These are phyloP conservation scores for Caenorhabditis japonica DNA, from an alignment of 2,888 invertebrate genomes.

Conservation along the genomic window DNA sequence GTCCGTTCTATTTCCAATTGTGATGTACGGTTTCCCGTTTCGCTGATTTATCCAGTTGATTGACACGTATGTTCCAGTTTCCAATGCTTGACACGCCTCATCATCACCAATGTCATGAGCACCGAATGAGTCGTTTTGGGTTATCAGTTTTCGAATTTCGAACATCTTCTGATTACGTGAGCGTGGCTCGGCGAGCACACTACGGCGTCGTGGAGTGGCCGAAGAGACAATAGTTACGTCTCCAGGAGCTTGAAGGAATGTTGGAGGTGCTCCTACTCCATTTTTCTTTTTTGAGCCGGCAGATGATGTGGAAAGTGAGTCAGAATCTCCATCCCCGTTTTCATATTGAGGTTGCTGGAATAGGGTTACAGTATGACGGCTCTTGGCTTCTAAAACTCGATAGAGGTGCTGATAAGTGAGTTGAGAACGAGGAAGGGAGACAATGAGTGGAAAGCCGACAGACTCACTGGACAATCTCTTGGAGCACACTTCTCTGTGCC, in stretches of 20 bases:
- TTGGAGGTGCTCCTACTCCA: conserved; percentile 56
- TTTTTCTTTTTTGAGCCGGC: conserved; percentile 36
- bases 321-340: conserved; percentile 19
- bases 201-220: conserved; percentile 36
- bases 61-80: conserved; percentile 71
- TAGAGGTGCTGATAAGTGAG: conserved; percentile 78
- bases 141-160: conserved; percentile 41
- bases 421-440: conserved; percentile 79
- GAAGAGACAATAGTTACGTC: conserved; percentile 11
- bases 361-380: conserved; percentile 78
- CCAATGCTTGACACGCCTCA: conserved; percentile 59
- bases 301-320: conserved; percentile 18
- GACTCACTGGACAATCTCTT: conserved; percentile 64
- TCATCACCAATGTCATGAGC: conserved; percentile 12
- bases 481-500: conserved; percentile 67
- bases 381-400: conserved; percentile 78
- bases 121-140: conserved; percentile 42
- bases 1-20: conserved; percentile 75
- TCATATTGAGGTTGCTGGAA: conserved; percentile 78
- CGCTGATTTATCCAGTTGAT: conserved; percentile 80
- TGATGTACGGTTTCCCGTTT: conserved; percentile 77
- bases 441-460: conserved; percentile 79
- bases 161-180: conserved; percentile 53
- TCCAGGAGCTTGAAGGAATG: conserved; percentile 40
- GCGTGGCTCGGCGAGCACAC: conserved; percentile 52